phyloP scores from a whole-genome alignment of 64 coral and sea anemone species.

The Stichodactyla helianthus region DNA sequence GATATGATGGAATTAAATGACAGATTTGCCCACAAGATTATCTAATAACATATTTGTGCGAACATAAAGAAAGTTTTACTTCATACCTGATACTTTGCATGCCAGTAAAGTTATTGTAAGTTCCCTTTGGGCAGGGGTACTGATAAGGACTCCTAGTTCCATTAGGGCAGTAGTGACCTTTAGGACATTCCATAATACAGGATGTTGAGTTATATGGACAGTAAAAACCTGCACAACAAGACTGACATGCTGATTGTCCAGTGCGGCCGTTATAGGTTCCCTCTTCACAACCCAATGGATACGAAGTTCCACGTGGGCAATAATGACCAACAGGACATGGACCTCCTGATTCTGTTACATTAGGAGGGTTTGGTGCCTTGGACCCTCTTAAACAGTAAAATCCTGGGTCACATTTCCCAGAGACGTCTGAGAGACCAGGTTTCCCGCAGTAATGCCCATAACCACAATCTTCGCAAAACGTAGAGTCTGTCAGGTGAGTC shows the following conservation, averaged over 20 bases:
- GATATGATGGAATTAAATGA: too few relatives aligned
- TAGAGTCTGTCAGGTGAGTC: conserved; percentile 47
- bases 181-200: conserved; percentile 66
- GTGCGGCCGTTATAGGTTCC: conserved; percentile 92
- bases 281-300: conserved; percentile 67
- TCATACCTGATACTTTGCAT: conserved; percentile 56
- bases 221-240: conserved; percentile 83
- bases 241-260: conserved; percentile 70
- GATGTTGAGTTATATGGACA: conserved; percentile 77
- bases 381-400: conserved; percentile 91
- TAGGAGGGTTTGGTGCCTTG: conserved; percentile 72
- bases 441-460: conserved; percentile 87
- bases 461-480: conserved; percentile 73
- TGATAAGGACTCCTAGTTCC: conserved; percentile 58
- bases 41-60: too few relatives aligned
- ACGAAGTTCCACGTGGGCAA: conserved; percentile 69
- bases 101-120: conserved; percentile 70
- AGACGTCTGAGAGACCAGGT: conserved; percentile 68
- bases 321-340: conserved; percentile 88
- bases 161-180: conserved; percentile 63
- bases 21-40: too few relatives aligned
- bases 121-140: conserved; percentile 77
- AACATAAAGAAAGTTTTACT: too few relatives aligned
- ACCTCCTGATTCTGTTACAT: conserved; percentile 66
- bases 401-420: conserved; percentile 81